Conservation (phyloP, 1,140 invertebrate species). For the Myzus persicae region DNA sequence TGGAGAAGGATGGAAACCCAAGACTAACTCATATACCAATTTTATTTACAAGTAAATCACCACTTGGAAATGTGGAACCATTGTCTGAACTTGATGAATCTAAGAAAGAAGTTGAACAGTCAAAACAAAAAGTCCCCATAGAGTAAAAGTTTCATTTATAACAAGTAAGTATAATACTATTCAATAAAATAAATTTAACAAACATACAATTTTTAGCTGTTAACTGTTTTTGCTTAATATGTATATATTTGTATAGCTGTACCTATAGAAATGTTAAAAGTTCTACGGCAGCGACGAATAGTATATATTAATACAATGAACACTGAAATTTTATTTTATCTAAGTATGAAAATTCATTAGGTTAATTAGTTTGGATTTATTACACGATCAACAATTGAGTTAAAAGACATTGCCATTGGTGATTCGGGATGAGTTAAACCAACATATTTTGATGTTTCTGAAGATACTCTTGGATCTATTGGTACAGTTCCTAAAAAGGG, state of each 20-base stretch:
- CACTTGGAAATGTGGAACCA: slow-evolving; percentile 58
- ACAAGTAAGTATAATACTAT: not conserved
- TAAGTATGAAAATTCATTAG: slow-evolving; percentile 5
- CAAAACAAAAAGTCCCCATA: not conserved
- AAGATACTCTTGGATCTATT: slow-evolving; percentile 79
- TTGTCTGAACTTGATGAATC: slow-evolving; percentile 43
- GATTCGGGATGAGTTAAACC: slow-evolving; percentile 47
- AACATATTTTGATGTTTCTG: slow-evolving; percentile 53
- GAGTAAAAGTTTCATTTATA: not conserved
- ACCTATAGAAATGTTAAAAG: not conserved
- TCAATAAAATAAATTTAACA: not conserved
- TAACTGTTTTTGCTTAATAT: not conserved
- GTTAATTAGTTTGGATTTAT: slow-evolving; percentile 35
- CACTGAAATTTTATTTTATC: not conserved
- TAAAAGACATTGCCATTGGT: slow-evolving; percentile 38
- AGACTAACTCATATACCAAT: slow-evolving; percentile 66
- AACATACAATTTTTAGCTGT: not conserved
- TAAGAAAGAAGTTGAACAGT: slow-evolving; percentile 18
- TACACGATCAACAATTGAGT: slow-evolving; percentile 44
- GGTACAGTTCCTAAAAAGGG: slow-evolving; percentile 80
- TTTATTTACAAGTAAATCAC: slow-evolving; percentile 60
- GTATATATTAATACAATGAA: slow-evolving; percentile 12
- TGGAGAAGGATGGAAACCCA: slow-evolving; percentile 82
- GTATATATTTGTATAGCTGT: not conserved
- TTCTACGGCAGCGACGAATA: not conserved